Evolutionary conservation across 2,113 vertebrate species (phyloP).

Genomic region (Phasianus colchicus): DNA sequence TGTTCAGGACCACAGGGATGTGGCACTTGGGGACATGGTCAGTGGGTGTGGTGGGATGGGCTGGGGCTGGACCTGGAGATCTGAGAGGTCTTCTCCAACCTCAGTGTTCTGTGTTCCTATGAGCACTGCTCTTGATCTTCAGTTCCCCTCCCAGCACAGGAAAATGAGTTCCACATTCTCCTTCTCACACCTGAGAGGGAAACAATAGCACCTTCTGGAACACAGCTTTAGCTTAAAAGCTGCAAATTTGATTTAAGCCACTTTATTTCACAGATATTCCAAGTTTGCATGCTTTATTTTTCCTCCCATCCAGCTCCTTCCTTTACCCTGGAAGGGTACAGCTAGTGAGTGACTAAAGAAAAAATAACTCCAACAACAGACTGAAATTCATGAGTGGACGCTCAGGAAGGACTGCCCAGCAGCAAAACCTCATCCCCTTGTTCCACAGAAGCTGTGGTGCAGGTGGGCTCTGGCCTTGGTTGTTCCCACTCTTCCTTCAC

Average conservation of each 20-base stretch:
- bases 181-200: neutral
- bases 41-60: too few species aligned
- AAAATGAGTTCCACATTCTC: neutral
- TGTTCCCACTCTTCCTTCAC: neutral
- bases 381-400: neutral
- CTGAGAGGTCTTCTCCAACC: too few species aligned
- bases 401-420: neutral
- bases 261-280: neutral
- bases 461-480: too few species aligned
- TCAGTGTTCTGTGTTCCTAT: too few species aligned
- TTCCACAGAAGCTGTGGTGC: too few species aligned
- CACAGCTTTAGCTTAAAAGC: neutral
- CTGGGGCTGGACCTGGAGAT: too few species aligned
- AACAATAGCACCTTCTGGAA: neutral
- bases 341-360: neutral
- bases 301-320: neutral
- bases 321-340: neutral
- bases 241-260: conserved; percentile 17
- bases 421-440: neutral
- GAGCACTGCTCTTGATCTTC: neutral
- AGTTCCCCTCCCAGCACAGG: neutral
- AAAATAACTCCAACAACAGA: neutral
- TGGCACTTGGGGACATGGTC: too few species aligned
- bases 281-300: conserved; percentile 9
- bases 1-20: too few species aligned